phyloP scores from a whole-genome alignment of 2,797 vertebrate genomes.

The Pseudocheirus occidentalis region DNA sequence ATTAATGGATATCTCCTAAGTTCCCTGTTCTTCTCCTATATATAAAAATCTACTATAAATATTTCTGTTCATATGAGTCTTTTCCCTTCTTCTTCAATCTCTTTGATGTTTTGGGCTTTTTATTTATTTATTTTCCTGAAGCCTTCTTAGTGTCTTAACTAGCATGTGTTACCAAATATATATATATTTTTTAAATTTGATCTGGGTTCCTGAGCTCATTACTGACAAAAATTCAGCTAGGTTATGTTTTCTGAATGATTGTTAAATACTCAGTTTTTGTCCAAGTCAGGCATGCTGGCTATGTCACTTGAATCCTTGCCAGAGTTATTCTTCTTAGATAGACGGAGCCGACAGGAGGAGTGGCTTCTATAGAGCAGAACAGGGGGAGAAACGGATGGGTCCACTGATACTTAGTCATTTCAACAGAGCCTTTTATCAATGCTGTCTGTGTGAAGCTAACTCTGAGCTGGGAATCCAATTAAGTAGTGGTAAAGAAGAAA shows the following conservation, averaged over 20 bases:
- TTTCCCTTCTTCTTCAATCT: not conserved
- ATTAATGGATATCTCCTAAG: not conserved
- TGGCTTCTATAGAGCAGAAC: slow-evolving; percentile 31
- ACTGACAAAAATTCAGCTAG: slow-evolving; percentile 42
- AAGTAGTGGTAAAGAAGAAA: slow-evolving; percentile 56
- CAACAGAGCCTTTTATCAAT: slow-evolving; percentile 47
- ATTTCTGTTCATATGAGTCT: not conserved
- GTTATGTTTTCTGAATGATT: not conserved
- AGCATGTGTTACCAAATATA: not conserved
- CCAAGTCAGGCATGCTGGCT: slow-evolving; percentile 37
- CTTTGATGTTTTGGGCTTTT: not conserved
- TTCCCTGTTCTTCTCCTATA: not conserved
- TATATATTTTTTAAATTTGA: not conserved
- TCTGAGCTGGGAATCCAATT: slow-evolving; percentile 50
- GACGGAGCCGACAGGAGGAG: slow-evolving; percentile 28
- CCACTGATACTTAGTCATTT: slow-evolving; percentile 60
- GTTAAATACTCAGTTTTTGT: slow-evolving; percentile 26
- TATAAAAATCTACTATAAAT: not conserved
- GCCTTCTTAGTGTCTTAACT: slow-evolving; percentile 39
- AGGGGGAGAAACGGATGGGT: slow-evolving; percentile 48
- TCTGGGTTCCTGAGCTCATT: slow-evolving; percentile 49
- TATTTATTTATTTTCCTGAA: not conserved
- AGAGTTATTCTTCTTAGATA: slow-evolving; percentile 34
- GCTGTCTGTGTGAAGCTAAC: slow-evolving; percentile 18
- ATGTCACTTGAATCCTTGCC: slow-evolving; percentile 51